These are phyloP conservation scores for Zaprionus tsacasi DNA, from an alignment of 1,140 invertebrate genomes.

Conservation along the genomic window DNA sequence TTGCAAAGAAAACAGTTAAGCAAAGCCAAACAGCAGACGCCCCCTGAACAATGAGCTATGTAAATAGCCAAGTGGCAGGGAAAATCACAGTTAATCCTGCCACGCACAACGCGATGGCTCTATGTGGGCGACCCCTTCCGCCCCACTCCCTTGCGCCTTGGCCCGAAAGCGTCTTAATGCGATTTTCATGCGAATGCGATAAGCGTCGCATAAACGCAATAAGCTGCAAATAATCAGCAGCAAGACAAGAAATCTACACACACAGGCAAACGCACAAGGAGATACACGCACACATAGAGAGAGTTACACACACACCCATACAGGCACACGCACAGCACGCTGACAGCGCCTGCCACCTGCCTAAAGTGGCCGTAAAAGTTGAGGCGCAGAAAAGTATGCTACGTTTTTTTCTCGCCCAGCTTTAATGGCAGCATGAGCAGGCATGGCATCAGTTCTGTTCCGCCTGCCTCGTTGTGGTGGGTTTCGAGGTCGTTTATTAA, in stretches of 20 bases:
- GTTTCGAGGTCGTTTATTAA: constrained; percentile 37
- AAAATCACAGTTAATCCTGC: constrained; percentile 42
- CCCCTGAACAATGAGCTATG: constrained; percentile 39
- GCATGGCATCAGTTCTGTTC: constrained; percentile 18
- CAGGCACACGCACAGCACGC: neutral
- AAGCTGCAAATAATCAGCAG: constrained; percentile 76
- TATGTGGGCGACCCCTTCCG: constrained; percentile 15
- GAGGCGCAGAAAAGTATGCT: constrained; percentile 49
- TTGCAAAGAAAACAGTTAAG: constrained; percentile 36
- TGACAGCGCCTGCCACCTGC: constrained; percentile 26
- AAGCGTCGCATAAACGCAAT: constrained; percentile 74
- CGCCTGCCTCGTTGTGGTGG: constrained; percentile 1
- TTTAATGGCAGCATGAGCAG: constrained; percentile 25
- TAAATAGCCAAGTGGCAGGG: constrained; percentile 24
- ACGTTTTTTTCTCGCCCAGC: constrained; percentile 15
- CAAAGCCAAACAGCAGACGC: constrained; percentile 41
- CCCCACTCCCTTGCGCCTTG: neutral
- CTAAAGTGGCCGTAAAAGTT: constrained; percentile 45
- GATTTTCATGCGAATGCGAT: constrained; percentile 76
- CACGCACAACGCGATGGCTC: constrained; percentile 17
- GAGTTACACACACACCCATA: neutral
- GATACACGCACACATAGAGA: neutral
- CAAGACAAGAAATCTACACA: constrained; percentile 63
- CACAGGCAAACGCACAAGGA: neutral
- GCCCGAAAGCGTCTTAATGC: constrained; percentile 55